Percentiles rank a stretch among this genome's conserved stretches.
These are phyloP conservation scores for Spinibarbus caldwelli DNA, from an alignment of 2,797 vertebrate species.

Conservation along the genomic window DNA sequence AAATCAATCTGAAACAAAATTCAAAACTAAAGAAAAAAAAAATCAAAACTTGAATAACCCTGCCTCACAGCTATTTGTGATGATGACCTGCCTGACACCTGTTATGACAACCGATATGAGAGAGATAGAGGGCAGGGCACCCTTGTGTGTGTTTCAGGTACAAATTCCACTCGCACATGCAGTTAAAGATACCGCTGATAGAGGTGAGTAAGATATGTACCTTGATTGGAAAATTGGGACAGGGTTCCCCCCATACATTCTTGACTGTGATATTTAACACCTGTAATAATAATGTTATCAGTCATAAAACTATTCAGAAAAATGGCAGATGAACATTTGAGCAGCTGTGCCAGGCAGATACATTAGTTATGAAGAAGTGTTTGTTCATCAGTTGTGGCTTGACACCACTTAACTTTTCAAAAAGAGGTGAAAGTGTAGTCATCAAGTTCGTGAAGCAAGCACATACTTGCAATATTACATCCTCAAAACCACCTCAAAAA, in stretches of 20 bases:
- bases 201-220: constrained; percentile 60
- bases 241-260: constrained; percentile 70
- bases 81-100: not conserved
- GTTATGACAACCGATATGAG: not conserved
- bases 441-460: not conserved
- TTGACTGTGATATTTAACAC: constrained; percentile 43
- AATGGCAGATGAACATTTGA: not conserved
- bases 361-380: not conserved
- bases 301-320: constrained; percentile 9
- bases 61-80: not conserved
- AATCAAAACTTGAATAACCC: no score
- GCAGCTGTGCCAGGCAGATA: not conserved
- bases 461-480: not conserved
- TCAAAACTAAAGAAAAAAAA: not conserved
- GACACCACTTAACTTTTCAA: not conserved
- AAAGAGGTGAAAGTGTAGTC: not conserved
- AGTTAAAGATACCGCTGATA: not conserved
- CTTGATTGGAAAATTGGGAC: constrained; percentile 70
- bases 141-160: not conserved
- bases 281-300: constrained; percentile 8
- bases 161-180: constrained; percentile 8
- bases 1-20: not conserved
- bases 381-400: not conserved
- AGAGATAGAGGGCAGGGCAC: not conserved
- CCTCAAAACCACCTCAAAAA: not conserved